phyloP scores from a whole-genome alignment of 2,113 vertebrate genomes.

The Micronycteris hirsuta region DNA sequence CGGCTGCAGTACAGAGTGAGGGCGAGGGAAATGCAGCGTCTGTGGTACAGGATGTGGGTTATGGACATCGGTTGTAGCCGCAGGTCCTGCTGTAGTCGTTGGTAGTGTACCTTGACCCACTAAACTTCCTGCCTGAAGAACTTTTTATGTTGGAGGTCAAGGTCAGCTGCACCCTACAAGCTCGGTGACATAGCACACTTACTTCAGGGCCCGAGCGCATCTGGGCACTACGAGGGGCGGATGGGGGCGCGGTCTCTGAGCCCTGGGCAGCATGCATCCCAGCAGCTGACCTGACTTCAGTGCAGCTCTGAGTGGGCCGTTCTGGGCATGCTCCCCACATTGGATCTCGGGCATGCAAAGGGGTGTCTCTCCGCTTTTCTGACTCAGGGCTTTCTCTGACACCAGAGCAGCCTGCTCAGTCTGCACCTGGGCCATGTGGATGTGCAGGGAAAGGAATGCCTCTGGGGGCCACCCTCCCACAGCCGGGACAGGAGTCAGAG shows the following conservation, averaged over 20 bases:
- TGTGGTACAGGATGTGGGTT: not conserved
- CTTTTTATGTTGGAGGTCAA: not conserved
- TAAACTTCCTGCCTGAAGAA: not conserved
- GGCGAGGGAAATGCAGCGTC: not conserved
- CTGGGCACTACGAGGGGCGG: not conserved
- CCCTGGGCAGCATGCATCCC: not conserved
- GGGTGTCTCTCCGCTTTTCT: not conserved
- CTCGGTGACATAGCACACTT: not conserved
- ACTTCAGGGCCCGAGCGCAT: not conserved
- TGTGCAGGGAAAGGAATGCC: not conserved
- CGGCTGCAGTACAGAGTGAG: not conserved
- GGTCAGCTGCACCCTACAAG: not conserved
- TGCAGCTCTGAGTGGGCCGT: not conserved
- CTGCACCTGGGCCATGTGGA: not conserved
- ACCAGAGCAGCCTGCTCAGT: not conserved
- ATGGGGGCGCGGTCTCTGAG: not conserved
- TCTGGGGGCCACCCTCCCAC: not conserved
- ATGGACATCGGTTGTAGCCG: not conserved
- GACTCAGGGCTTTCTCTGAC: constrained; percentile 19
- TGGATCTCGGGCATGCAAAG: not conserved
- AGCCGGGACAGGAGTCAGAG: not conserved
- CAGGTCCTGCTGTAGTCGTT: not conserved
- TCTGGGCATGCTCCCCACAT: not conserved
- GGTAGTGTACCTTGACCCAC: not conserved
- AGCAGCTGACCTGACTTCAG: not conserved